Evolutionary conservation across 2,797 vertebrate species (phyloP).

Genomic region (Hirundo rustica): DNA sequence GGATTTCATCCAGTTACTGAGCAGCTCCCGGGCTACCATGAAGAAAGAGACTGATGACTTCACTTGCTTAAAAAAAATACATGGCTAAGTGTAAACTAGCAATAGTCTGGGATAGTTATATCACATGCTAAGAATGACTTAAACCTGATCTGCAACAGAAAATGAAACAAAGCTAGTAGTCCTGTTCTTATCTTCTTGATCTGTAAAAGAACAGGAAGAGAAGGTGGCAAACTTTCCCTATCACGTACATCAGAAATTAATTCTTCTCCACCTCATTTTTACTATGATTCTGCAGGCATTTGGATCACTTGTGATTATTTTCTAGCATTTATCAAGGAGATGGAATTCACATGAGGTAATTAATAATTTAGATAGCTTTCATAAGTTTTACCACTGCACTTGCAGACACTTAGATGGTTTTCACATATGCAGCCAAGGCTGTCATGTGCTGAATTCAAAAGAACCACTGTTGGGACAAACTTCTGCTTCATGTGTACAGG

Average conservation of each 20-base stretch:
- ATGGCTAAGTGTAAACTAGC: not conserved
- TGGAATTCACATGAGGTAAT: not conserved
- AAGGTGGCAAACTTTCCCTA: not conserved
- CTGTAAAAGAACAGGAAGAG: not conserved
- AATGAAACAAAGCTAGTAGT: not conserved
- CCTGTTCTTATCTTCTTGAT: not conserved
- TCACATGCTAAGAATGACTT: not conserved
- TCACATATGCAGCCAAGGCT: not conserved
- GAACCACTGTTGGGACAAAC: not conserved
- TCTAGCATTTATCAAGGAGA: not conserved
- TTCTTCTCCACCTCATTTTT: not conserved
- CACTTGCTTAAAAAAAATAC: slow-evolving; percentile 8
- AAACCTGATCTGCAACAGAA: not conserved
- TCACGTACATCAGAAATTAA: not conserved
- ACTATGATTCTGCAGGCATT: not conserved
- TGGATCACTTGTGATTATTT: not conserved
- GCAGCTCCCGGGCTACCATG: slow-evolving; percentile 84
- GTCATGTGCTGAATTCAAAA: not conserved
- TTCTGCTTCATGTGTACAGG: not conserved
- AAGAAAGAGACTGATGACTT: slow-evolving; percentile 23
- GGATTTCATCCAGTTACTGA: slow-evolving; percentile 86
- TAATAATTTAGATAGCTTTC: not conserved
- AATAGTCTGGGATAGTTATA: not conserved
- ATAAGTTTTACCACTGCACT: not conserved
- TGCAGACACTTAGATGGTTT: not conserved